These are phyloP conservation scores for Monoplex corrugatus DNA, from an alignment of 2,888 invertebrate species.

Conservation along the genomic window DNA sequence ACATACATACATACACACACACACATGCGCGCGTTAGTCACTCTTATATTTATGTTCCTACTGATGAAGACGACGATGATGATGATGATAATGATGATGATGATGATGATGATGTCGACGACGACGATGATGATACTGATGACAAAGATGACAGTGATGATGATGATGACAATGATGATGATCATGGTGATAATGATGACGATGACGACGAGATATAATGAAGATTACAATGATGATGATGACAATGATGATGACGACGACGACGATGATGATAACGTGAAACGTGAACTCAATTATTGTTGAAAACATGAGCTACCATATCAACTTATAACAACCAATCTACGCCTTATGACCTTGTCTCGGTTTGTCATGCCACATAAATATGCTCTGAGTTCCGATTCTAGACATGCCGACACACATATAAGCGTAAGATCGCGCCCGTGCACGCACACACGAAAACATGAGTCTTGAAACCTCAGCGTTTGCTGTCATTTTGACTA, in stretches of 20 bases:
- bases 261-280: not conserved
- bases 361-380: no score
- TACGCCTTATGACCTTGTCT: no score
- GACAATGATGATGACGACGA: not conserved
- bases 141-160: slow-evolving; percentile 10
- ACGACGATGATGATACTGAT: slow-evolving; percentile 22
- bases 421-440: no score
- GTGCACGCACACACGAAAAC: no score
- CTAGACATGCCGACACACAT: no score
- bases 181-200: not conserved
- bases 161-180: slow-evolving; percentile 21
- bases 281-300: no score
- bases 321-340: no score
- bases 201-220: not conserved
- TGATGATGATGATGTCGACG: not conserved
- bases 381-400: no score
- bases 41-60: not conserved
- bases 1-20: slow-evolving; percentile 1
- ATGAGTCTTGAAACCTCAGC: no score
- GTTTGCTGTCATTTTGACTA: no score
- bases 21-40: not conserved
- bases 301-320: no score
- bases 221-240: not conserved
- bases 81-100: slow-evolving; percentile 5
- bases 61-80: slow-evolving; percentile 27